Percentiles rank a stretch among this genome's conserved stretches.
phyloP scores from a whole-genome alignment of 2,888 invertebrate genomes.

The Xanthorhoe spadicearia region DNA sequence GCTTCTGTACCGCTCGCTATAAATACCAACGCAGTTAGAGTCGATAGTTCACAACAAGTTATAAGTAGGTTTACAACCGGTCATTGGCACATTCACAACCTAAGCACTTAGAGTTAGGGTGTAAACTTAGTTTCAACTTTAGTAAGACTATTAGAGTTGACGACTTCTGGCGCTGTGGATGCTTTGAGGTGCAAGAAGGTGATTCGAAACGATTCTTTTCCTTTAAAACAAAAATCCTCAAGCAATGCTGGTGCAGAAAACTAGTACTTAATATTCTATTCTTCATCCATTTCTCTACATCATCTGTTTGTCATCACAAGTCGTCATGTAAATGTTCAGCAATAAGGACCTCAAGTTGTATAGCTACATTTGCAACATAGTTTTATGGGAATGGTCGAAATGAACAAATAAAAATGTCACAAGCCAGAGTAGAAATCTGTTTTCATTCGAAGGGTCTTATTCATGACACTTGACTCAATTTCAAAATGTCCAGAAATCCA shows the following conservation, averaged over 20 bases:
- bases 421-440: constrained; percentile 36
- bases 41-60: not conserved
- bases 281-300: no score
- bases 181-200: no score
- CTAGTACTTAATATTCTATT: no score
- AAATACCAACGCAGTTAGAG: constrained; percentile 32
- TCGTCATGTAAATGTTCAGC: not conserved
- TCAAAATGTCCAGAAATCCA: no score
- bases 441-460: constrained; percentile 13
- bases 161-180: not conserved
- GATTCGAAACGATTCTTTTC: no score
- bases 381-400: constrained; percentile 32
- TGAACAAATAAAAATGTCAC: constrained; percentile 36
- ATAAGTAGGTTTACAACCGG: not conserved
- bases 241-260: no score
- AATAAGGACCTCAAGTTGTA: constrained; percentile 3
- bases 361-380: constrained; percentile 25
- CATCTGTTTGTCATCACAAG: no score
- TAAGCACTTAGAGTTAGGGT: not conserved
- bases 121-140: not conserved
- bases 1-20: constrained; percentile 30
- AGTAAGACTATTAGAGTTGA: not conserved
- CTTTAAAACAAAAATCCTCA: no score
- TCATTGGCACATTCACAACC: constrained; percentile 1
- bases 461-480: not conserved